Evolutionary conservation across 2,888 invertebrate species (phyloP).

Genomic region (Megaustenia siamemsis): DNA sequence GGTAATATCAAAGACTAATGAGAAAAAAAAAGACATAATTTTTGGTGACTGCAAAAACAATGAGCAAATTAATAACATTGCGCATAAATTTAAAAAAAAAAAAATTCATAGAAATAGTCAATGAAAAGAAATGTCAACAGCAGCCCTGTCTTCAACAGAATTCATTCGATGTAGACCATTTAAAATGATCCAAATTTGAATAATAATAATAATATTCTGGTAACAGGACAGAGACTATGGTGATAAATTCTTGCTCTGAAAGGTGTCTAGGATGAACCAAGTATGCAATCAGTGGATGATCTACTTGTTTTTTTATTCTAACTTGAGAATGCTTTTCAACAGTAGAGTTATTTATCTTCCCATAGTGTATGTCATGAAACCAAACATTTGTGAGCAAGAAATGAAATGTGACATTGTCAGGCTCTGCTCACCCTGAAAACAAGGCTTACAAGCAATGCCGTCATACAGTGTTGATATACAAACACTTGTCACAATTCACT

Average conservation of each 20-base stretch:
- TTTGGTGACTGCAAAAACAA: no score
- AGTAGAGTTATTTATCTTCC: neutral
- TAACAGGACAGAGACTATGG: slow-evolving; percentile 30
- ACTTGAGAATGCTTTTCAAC: neutral
- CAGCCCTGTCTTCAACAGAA: neutral
- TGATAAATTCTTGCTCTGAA: neutral
- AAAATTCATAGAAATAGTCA: neutral
- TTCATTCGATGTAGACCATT: slow-evolving; percentile 33
- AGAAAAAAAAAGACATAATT: no score
- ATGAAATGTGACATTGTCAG: slow-evolving; percentile 52
- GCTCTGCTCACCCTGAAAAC: slow-evolving; percentile 59
- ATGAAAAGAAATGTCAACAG: neutral
- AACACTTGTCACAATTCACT: slow-evolving; percentile 32
- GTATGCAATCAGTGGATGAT: no score
- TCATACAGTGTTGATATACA: slow-evolving; percentile 61
- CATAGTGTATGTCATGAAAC: slow-evolving; percentile 38
- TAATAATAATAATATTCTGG: neutral
- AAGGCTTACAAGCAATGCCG: slow-evolving; percentile 65
- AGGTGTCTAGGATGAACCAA: no score
- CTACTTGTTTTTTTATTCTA: no score
- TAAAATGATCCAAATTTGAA: neutral
- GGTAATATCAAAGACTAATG: no score
- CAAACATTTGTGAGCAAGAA: neutral
- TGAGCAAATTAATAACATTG: no score
- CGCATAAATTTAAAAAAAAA: no score